These are phyloP conservation scores for Cyclophora punctaria DNA, from an alignment of 2,888 invertebrate genomes.

Conservation along the genomic window DNA sequence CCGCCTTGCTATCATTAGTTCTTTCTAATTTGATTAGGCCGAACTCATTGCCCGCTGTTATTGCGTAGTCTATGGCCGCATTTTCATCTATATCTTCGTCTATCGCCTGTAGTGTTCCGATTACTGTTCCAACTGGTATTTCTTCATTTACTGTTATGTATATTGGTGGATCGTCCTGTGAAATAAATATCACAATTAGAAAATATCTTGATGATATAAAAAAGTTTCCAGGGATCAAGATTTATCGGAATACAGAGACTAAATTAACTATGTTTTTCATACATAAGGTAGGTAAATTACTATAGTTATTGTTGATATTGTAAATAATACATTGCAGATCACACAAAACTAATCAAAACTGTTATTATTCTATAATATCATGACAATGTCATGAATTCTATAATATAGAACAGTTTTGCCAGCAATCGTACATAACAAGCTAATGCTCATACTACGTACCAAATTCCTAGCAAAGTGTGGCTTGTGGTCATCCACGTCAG, in stretches of 20 bases:
- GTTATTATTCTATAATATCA: too few relatives aligned
- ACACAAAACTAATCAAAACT: too few relatives aligned
- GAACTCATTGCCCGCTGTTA: conserved; percentile 83
- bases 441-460: conserved; percentile 41
- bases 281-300: too few relatives aligned
- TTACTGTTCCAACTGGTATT: conserved; percentile 76
- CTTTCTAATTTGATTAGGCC: conserved; percentile 77
- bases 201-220: too few relatives aligned
- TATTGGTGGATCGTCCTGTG: conserved; percentile 78
- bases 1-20: conserved; percentile 77
- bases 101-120: conserved; percentile 80
- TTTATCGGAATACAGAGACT: too few relatives aligned
- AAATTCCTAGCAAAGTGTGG: conserved; percentile 81
- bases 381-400: too few relatives aligned
- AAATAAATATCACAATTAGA: neutral
- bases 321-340: too few relatives aligned
- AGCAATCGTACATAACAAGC: too few relatives aligned
- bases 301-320: too few relatives aligned
- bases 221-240: too few relatives aligned
- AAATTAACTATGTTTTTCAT: too few relatives aligned
- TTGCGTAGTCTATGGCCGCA: conserved; percentile 82
- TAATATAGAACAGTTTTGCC: too few relatives aligned
- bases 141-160: conserved; percentile 80
- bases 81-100: conserved; percentile 86
- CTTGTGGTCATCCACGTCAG: conserved; percentile 86